phyloP scores from a whole-genome alignment of 2,888 invertebrate genomes.

The Hyppa rectilinea region DNA sequence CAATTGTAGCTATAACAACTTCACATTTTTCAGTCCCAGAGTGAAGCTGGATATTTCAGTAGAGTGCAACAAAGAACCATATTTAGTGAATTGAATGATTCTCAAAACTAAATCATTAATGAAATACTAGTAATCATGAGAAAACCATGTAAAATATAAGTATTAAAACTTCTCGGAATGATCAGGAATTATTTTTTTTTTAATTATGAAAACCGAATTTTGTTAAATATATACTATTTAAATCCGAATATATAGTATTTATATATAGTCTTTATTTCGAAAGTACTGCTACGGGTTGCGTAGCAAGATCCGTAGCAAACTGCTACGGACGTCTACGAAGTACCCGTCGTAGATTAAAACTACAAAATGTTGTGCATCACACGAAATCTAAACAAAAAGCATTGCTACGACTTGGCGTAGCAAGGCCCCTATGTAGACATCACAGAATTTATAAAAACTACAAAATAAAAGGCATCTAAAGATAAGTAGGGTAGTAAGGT shows the following conservation, averaged over 20 bases:
- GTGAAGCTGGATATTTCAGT: background rate
- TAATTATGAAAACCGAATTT: background rate
- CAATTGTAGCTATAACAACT: slow-evolving; percentile 2
- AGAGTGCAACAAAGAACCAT: background rate
- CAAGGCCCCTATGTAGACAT: too few relatives aligned
- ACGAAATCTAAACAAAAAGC: background rate
- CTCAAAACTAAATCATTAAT: background rate
- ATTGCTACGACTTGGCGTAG: slow-evolving; percentile 14
- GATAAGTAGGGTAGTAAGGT: too few relatives aligned
- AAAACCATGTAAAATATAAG: background rate
- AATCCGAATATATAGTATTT: too few relatives aligned
- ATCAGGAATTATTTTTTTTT: too few relatives aligned
- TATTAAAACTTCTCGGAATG: too few relatives aligned
- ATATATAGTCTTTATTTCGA: too few relatives aligned
- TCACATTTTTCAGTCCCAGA: background rate
- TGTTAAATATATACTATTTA: too few relatives aligned
- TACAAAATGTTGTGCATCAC: background rate
- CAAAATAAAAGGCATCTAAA: too few relatives aligned
- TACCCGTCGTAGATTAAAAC: too few relatives aligned
- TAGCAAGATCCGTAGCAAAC: too few relatives aligned
- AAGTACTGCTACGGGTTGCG: background rate
- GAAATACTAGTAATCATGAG: background rate
- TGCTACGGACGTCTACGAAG: slow-evolving; percentile 2
- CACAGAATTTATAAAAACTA: too few relatives aligned
- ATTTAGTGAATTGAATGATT: background rate